Conservation (phyloP, 2,113 vertebrate genomes). For the Osmerus mordax region DNA sequence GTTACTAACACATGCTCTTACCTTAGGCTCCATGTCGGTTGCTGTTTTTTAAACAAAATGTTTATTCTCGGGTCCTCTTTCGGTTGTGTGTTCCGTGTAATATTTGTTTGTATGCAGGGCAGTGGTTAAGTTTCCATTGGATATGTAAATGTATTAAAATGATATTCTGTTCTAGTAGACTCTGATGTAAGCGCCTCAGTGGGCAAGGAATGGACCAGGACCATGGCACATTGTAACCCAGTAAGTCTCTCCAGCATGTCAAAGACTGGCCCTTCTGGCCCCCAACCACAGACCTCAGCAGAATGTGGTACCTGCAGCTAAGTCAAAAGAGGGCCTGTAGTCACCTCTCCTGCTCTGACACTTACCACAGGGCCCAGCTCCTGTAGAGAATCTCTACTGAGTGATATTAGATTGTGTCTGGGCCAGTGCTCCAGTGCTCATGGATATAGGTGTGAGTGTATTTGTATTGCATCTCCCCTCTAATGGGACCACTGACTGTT, state of each 20-base stretch:
- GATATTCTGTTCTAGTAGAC: constrained; percentile 29
- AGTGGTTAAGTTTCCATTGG: too few relatives aligned
- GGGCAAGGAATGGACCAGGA: constrained; percentile 49
- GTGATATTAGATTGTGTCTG: too few relatives aligned
- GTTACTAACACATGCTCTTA: constrained; percentile 13
- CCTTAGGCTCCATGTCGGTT: not conserved
- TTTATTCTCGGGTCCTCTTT: not conserved
- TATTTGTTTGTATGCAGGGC: not conserved
- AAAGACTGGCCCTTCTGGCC: not conserved
- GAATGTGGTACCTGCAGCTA: too few relatives aligned
- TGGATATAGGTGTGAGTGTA: too few relatives aligned
- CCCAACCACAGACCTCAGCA: too few relatives aligned
- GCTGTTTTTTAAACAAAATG: not conserved
- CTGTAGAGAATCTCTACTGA: too few relatives aligned
- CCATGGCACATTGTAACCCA: constrained; percentile 67
- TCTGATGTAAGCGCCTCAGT: constrained; percentile 42
- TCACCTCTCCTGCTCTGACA: too few relatives aligned
- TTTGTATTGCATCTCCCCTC: not conserved
- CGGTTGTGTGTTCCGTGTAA: constrained; percentile 4
- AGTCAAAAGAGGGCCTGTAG: too few relatives aligned
- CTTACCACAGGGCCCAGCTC: too few relatives aligned
- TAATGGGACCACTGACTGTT: not conserved
- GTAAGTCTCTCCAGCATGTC: constrained; percentile 49
- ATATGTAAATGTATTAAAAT: too few relatives aligned
- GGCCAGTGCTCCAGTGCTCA: too few relatives aligned